A percentile compares a stretch with the other conserved stretches of the same genome.
phyloP scores from a whole-genome alignment of 2,888 invertebrate species.

The Tethea ocularis region DNA sequence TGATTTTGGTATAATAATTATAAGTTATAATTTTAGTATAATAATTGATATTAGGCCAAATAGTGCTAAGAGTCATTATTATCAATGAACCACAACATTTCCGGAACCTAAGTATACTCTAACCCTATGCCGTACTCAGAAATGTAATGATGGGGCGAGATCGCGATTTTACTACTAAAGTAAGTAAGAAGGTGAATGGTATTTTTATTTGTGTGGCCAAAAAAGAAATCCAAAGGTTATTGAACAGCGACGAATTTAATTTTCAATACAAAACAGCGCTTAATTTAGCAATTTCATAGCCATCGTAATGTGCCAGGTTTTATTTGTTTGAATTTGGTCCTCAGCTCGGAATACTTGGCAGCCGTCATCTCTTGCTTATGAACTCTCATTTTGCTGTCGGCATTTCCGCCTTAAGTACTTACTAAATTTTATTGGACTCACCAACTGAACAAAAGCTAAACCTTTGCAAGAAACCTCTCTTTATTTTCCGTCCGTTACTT shows the following conservation, averaged over 20 bases:
- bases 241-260: background rate
- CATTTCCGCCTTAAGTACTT: conserved; percentile 39
- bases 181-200: too few relatives aligned
- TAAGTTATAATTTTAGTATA: too few relatives aligned
- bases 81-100: too few relatives aligned
- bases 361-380: conserved; percentile 47
- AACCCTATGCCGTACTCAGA: too few relatives aligned
- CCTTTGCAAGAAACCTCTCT: background rate
- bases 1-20: too few relatives aligned
- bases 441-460: conserved; percentile 43
- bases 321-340: conserved; percentile 22
- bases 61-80: too few relatives aligned
- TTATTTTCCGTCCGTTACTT: background rate
- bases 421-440: conserved; percentile 68
- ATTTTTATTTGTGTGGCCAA: too few relatives aligned
- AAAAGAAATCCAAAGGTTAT: too few relatives aligned
- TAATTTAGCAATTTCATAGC: conserved; percentile 16
- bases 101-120: too few relatives aligned
- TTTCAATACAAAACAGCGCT: conserved; percentile 16
- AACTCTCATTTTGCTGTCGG: conserved; percentile 58
- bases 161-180: too few relatives aligned
- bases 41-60: too few relatives aligned
- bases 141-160: too few relatives aligned
- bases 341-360: conserved; percentile 29
- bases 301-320: conserved; percentile 29